Evolutionary conservation across 2,797 vertebrate species (phyloP).

Genomic region (Mionectes olivaceus): DNA sequence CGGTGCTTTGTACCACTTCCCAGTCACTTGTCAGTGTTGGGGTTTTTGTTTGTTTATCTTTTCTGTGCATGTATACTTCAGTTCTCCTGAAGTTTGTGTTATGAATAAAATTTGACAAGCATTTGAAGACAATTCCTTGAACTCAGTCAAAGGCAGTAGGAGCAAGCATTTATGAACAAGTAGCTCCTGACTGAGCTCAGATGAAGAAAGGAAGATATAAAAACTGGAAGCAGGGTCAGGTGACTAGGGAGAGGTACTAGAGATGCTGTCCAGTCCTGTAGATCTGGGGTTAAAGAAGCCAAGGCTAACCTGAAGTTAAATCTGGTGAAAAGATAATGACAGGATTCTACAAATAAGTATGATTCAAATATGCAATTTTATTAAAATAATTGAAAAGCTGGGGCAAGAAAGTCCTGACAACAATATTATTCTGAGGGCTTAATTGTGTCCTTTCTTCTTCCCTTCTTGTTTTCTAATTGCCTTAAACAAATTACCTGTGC

Average conservation of each 20-base stretch:
- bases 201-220: not conserved
- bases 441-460: not conserved
- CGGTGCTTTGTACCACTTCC: not conserved
- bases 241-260: not conserved
- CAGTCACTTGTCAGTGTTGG: not conserved
- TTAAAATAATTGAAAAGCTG: not conserved
- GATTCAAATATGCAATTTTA: not conserved
- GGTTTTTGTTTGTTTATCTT: not conserved
- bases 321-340: not conserved
- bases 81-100: conserved; percentile 14
- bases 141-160: not conserved
- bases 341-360: not conserved
- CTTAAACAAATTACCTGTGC: not conserved
- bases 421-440: not conserved
- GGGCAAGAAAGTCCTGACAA: rapidly evolving
- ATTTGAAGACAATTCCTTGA: not conserved
- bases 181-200: not conserved
- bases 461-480: not conserved
- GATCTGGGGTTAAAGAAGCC: not conserved
- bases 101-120: not conserved
- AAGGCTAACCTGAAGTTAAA: not conserved
- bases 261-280: not conserved
- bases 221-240: not conserved
- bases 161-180: not conserved
- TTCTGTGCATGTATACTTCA: not conserved